These are phyloP conservation scores for Laterallus jamaicensis DNA, from an alignment of 2,113 vertebrate genomes.

Conservation along the genomic window DNA sequence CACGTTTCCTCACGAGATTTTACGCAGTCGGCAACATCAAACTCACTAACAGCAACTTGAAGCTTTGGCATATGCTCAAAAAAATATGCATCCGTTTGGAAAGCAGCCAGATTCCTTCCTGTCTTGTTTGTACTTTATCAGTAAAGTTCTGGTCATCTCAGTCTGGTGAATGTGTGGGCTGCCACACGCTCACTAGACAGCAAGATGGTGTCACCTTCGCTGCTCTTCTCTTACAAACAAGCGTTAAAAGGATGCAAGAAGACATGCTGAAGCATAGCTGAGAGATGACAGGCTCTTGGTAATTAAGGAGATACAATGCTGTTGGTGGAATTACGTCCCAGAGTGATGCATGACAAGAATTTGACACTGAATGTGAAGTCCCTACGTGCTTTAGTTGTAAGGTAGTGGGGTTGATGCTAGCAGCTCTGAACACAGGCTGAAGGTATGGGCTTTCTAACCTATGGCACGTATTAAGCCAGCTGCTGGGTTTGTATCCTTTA, in stretches of 20 bases:
- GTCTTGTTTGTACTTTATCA: neutral
- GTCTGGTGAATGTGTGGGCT: neutral
- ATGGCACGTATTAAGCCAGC: neutral
- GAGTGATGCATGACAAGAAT: neutral
- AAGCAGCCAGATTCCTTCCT: neutral
- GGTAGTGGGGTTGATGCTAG: accelerated
- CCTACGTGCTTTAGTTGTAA: neutral
- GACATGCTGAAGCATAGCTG: slow-evolving; percentile 24
- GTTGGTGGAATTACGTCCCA: neutral
- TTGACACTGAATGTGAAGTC: neutral
- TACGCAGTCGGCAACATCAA: neutral
- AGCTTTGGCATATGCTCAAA: slow-evolving; percentile 32
- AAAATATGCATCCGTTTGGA: neutral
- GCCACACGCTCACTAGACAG: neutral
- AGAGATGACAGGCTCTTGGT: neutral
- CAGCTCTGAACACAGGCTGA: neutral
- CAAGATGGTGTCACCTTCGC: neutral
- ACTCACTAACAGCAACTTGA: neutral
- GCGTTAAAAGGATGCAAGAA: neutral
- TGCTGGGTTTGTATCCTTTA: neutral
- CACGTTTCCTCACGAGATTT: neutral
- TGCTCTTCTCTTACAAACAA: neutral
- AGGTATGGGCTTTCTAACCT: neutral
- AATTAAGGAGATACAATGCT: accelerated
- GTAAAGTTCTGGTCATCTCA: neutral